These are phyloP conservation scores for Manis javanica DNA, from an alignment of 2,797 vertebrate genomes.

Conservation along the genomic window DNA sequence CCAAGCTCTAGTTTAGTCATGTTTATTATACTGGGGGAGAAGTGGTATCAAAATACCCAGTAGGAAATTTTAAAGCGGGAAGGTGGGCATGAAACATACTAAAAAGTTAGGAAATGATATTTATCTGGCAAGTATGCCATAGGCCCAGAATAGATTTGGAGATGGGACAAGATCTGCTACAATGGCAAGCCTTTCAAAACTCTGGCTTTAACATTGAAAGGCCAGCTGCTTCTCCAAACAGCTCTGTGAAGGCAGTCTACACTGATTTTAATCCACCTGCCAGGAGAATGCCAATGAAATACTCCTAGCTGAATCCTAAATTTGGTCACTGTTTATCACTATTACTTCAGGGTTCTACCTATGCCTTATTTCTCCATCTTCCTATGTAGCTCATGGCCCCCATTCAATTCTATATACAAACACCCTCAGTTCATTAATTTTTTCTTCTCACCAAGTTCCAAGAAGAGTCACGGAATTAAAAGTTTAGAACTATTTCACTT, in stretches of 20 bases:
- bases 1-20: not conserved
- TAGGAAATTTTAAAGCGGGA: not conserved
- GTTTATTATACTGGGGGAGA: not conserved
- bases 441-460: not conserved
- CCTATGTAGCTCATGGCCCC: not conserved
- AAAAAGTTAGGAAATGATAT: not conserved
- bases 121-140: not conserved
- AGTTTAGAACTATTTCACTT: slow-evolving; percentile 33
- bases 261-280: not conserved
- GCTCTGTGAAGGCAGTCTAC: not conserved
- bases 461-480: not conserved
- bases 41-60: not conserved
- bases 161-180: not conserved
- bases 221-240: not conserved
- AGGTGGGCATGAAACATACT: not conserved
- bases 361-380: not conserved
- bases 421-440: not conserved
- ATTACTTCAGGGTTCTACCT: not conserved
- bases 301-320: not conserved
- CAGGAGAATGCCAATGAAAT: not conserved
- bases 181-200: not conserved
- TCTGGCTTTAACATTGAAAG: not conserved
- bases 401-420: not conserved
- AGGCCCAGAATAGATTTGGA: not conserved
- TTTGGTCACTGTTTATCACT: not conserved